Percentiles rank a stretch among this genome's conserved stretches.
Evolutionary conservation across 1,140 invertebrate genomes (phyloP).

Genomic region (Papilio helenus): DNA sequence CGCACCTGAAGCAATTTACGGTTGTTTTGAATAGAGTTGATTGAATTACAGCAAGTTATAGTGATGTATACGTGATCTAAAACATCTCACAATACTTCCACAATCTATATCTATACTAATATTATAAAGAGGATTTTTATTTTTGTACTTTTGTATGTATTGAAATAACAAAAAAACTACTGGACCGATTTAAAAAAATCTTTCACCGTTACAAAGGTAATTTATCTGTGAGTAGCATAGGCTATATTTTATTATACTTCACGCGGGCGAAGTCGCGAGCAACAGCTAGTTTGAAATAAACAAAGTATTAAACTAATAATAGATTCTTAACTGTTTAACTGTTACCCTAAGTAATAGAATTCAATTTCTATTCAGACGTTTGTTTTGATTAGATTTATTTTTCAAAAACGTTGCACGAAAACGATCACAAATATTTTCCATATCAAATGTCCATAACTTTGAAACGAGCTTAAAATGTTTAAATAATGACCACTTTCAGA

Average conservation of each 20-base stretch:
- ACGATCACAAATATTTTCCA: not conserved
- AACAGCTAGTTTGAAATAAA: slow-evolving; percentile 17
- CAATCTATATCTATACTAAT: not conserved
- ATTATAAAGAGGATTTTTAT: too few species aligned
- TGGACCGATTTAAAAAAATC: too few species aligned
- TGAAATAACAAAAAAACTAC: too few species aligned
- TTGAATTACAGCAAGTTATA: not conserved
- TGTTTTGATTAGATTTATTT: not conserved
- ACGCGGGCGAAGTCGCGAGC: too few species aligned
- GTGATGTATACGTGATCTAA: not conserved
- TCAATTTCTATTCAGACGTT: not conserved
- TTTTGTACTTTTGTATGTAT: too few species aligned
- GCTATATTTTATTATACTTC: too few species aligned
- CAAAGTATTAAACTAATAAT: not conserved
- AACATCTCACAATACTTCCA: not conserved
- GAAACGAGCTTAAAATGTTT: not conserved
- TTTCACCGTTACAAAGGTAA: too few species aligned
- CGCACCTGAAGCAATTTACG: slow-evolving; percentile 10
- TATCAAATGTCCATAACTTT: too few species aligned
- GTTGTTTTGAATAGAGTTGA: slow-evolving; percentile 14
- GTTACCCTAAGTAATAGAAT: not conserved
- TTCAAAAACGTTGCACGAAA: not conserved
- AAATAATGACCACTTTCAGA: too few species aligned
- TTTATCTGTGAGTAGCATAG: too few species aligned
- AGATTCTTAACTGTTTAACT: not conserved